Evolutionary conservation across 2,888 invertebrate species (phyloP).

Genomic region (Euplexia lucipara): DNA sequence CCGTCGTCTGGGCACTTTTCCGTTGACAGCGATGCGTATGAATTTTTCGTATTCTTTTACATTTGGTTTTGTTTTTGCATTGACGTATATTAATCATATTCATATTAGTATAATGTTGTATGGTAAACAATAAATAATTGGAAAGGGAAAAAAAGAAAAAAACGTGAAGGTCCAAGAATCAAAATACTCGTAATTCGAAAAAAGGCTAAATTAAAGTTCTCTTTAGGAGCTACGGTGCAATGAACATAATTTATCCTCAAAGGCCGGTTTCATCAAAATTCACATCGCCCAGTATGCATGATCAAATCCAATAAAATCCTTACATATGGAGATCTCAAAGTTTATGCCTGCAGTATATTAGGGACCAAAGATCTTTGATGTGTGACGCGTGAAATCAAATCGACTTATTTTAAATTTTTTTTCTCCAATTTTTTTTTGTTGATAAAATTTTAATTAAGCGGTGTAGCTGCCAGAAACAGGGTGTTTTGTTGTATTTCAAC

Average conservation of each 20-base stretch:
- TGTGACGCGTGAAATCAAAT: slow-evolving; percentile 45
- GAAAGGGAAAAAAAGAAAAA: too few species aligned
- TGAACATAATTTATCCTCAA: slow-evolving; percentile 31
- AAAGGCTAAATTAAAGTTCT: neutral
- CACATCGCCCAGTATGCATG: slow-evolving; percentile 26
- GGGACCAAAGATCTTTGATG: slow-evolving; percentile 40
- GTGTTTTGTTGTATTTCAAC: slow-evolving; percentile 36
- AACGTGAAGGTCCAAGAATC: too few species aligned
- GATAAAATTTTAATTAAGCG: slow-evolving; percentile 23
- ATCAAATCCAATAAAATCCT: slow-evolving; percentile 46
- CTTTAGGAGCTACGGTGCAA: slow-evolving; percentile 40
- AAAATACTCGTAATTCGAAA: neutral
- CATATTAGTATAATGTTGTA: too few species aligned
- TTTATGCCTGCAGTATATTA: slow-evolving; percentile 33
- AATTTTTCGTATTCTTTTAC: too few species aligned
- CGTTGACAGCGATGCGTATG: too few species aligned
- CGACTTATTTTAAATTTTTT: slow-evolving; percentile 18
- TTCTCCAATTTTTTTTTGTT: slow-evolving; percentile 7
- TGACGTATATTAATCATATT: too few species aligned
- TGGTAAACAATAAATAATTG: too few species aligned
- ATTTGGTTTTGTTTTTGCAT: too few species aligned
- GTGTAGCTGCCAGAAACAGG: slow-evolving; percentile 34
- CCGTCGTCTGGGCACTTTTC: too few species aligned
- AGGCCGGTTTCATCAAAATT: slow-evolving; percentile 15
- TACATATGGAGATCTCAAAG: slow-evolving; percentile 26